A percentile compares a stretch with the other conserved stretches of the same genome.
Conservation (phyloP, 2,113 vertebrate genomes). For the Gobiocypris rarus region DNA sequence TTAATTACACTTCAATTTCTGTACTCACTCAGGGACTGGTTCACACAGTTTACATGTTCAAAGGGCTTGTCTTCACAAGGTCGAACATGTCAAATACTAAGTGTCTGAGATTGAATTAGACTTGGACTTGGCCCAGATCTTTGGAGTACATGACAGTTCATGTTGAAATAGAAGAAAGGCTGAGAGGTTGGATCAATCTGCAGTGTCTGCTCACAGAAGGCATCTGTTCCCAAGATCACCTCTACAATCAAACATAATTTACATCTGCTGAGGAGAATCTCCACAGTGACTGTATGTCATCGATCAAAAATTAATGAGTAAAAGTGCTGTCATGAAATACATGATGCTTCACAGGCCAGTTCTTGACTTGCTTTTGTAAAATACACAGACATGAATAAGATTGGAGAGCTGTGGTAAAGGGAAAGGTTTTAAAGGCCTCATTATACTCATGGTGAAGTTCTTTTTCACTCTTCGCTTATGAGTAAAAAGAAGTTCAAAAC, state of each 20-base stretch:
- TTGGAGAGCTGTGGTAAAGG: not conserved
- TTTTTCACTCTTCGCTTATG: no score
- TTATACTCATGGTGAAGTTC: no score
- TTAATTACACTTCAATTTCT: not conserved
- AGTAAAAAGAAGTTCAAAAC: no score
- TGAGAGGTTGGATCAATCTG: not conserved
- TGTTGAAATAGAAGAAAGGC: constrained; percentile 3
- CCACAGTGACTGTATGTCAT: constrained; percentile 10
- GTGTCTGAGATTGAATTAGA: constrained; percentile 24
- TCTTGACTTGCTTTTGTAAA: not conserved
- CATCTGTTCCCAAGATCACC: constrained; percentile 46
- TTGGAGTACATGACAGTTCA: constrained; percentile 32
- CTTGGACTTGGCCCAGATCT: constrained; percentile 9
- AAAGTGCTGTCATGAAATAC: constrained; percentile 37
- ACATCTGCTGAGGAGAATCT: constrained; percentile 26
- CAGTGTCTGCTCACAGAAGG: not conserved
- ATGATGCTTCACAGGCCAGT: not conserved
- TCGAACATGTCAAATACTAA: not conserved
- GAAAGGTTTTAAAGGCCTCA: no score
- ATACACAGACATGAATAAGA: not conserved
- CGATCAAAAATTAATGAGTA: constrained; percentile 38
- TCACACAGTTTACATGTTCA: constrained; percentile 39
- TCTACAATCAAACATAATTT: constrained; percentile 46
- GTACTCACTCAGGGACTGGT: not conserved
- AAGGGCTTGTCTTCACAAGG: constrained; percentile 39